phyloP scores from a whole-genome alignment of 2,797 vertebrate species.

The Petrocephalus sullivani region DNA sequence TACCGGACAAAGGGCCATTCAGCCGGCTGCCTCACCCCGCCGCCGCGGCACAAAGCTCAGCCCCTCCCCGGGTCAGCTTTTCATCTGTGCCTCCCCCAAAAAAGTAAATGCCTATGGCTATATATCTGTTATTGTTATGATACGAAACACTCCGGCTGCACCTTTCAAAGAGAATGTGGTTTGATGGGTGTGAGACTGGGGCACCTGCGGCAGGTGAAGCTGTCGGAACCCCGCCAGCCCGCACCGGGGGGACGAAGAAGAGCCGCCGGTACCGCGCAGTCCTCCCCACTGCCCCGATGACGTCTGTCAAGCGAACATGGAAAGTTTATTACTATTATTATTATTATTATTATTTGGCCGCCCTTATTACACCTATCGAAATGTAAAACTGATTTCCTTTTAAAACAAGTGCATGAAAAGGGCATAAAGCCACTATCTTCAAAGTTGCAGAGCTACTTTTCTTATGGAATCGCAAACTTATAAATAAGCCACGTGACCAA shows the following conservation, averaged over 20 bases:
- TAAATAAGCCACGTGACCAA: not conserved
- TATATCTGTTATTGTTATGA: not conserved
- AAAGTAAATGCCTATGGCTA: not conserved
- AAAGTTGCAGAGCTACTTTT: not conserved
- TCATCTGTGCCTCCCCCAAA: not conserved
- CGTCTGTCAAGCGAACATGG: not conserved
- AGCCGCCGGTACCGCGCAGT: not conserved
- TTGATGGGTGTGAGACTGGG: not conserved
- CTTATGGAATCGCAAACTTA: not conserved
- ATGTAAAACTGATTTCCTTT: not conserved
- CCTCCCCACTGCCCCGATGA: not conserved
- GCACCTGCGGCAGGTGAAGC: not conserved
- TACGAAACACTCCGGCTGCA: not conserved
- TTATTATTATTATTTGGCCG: not conserved
- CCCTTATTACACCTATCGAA: not conserved
- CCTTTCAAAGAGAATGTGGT: not conserved
- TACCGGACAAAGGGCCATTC: constrained; percentile 49
- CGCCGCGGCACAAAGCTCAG: not conserved
- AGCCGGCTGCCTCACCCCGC: constrained; percentile 24
- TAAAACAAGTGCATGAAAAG: not conserved
- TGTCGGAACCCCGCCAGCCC: not conserved
- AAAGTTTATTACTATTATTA: not conserved
- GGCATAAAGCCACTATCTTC: not conserved
- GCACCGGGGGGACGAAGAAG: not conserved
- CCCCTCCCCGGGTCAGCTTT: not conserved